Percentiles rank a stretch among this genome's conserved stretches.
phyloP scores from a whole-genome alignment of 2,113 vertebrate species.

The Trematomus loennbergii region DNA sequence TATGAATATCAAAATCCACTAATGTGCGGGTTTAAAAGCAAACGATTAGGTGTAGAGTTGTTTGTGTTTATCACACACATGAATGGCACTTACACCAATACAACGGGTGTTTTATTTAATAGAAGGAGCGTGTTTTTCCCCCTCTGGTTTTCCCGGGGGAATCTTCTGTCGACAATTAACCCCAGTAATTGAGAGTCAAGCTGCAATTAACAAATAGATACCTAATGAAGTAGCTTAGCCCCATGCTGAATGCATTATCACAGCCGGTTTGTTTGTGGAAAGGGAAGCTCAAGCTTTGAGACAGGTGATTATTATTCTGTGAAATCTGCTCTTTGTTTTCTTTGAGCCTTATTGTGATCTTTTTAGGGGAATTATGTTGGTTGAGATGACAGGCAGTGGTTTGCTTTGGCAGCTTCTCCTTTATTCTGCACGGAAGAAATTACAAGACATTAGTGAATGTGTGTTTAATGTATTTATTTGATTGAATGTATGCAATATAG shows the following conservation, averaged over 20 bases:
- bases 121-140: constrained; percentile 56
- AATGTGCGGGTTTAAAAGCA: constrained; percentile 65
- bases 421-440: constrained; percentile 10
- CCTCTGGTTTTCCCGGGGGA: constrained; percentile 67
- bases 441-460: not conserved
- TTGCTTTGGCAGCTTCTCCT: constrained; percentile 2
- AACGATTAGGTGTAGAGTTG: constrained; percentile 48
- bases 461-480: constrained; percentile 6
- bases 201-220: constrained; percentile 83
- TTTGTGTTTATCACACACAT: constrained; percentile 73
- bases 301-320: constrained; percentile 2
- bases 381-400: constrained; percentile 42
- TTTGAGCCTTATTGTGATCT: constrained; percentile 12
- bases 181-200: constrained; percentile 84
- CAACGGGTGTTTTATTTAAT: constrained; percentile 68
- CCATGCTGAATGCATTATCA: constrained; percentile 73
- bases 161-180: constrained; percentile 83
- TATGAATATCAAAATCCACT: constrained; percentile 74
- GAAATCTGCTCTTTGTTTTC: constrained; percentile 9
- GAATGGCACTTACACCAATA: constrained; percentile 71
- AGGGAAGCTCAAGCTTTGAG: not conserved
- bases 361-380: constrained; percentile 38
- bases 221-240: constrained; percentile 80
- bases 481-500: no score
- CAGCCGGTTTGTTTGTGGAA: constrained; percentile 41